Evolutionary conservation across 2,113 vertebrate species (phyloP).

Genomic region (Melanostigma gelatinosum): DNA sequence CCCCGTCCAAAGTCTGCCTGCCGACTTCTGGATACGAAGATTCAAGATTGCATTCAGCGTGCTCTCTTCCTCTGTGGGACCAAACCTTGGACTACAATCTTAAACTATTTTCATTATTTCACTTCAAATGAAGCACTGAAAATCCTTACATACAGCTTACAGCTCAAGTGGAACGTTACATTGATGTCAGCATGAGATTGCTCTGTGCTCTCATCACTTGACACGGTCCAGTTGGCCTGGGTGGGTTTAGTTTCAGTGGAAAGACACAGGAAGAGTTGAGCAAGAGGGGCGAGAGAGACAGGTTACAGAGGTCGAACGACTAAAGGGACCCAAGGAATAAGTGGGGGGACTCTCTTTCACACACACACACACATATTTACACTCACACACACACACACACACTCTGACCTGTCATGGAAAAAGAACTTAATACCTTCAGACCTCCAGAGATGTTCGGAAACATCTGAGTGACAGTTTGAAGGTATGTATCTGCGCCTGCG

Average conservation of each 20-base stretch:
- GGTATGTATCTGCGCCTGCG: slow-evolving; percentile 16
- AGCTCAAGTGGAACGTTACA: slow-evolving; percentile 1
- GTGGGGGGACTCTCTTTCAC: slow-evolving; percentile 12
- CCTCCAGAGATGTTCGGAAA: slow-evolving; percentile 57
- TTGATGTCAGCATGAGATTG: slow-evolving; percentile 32
- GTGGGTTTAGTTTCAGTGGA: slow-evolving; percentile 62
- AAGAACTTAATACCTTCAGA: slow-evolving; percentile 61
- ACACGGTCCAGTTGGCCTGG: slow-evolving; percentile 45
- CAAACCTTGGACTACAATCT: background rate
- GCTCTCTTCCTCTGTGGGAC: slow-evolving; percentile 1
- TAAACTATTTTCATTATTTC: background rate
- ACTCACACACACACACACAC: slow-evolving; percentile 19
- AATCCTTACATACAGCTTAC: no score
- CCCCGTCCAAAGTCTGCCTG: background rate
- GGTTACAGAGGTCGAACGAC: slow-evolving; percentile 63
- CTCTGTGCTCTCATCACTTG: slow-evolving; percentile 40
- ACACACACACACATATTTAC: slow-evolving; percentile 11
- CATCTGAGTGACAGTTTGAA: slow-evolving; percentile 52
- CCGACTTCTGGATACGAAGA: background rate
- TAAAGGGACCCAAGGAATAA: slow-evolving; percentile 47
- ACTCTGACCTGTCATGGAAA: slow-evolving; percentile 58
- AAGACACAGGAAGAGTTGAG: slow-evolving; percentile 26
- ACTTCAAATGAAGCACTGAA: background rate
- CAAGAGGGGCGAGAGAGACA: slow-evolving; percentile 33
- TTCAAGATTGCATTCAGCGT: background rate